Conservation (phyloP, 2,113 vertebrate genomes). For the Thymallus thymallus region DNA sequence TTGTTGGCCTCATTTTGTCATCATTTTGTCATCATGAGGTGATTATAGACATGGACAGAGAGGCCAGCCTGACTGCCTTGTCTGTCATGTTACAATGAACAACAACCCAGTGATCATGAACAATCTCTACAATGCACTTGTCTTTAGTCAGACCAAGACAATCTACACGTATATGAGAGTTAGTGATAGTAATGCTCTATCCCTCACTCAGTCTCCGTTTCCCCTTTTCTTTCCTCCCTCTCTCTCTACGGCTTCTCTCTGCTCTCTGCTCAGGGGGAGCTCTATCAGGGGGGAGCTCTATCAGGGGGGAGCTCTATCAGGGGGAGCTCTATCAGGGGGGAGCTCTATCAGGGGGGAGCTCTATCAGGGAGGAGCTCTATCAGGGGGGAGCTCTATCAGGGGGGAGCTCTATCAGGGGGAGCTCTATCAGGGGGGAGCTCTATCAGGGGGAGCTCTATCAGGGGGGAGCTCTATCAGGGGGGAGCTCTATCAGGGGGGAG, state of each 20-base stretch:
- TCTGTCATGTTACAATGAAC: slow-evolving; percentile 70
- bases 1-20: slow-evolving; percentile 64
- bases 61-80: slow-evolving; percentile 55
- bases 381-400: no score
- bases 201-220: neutral
- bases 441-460: no score
- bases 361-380: no score
- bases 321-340: no score
- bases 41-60: slow-evolving; percentile 60
- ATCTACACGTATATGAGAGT: slow-evolving; percentile 4
- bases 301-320: no score
- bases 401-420: no score
- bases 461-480: no score
- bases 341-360: no score
- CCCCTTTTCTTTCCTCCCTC: neutral
- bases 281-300: no score
- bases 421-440: no score
- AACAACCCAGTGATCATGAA: slow-evolving; percentile 65
- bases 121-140: slow-evolving; percentile 12
- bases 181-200: slow-evolving; percentile 47
- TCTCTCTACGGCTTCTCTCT: neutral
- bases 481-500: no score
- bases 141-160: neutral
- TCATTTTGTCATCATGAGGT: slow-evolving; percentile 68
- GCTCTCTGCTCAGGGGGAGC: no score